Conservation (phyloP, 2,797 vertebrate genomes). For the Takifugu ocellatus region DNA sequence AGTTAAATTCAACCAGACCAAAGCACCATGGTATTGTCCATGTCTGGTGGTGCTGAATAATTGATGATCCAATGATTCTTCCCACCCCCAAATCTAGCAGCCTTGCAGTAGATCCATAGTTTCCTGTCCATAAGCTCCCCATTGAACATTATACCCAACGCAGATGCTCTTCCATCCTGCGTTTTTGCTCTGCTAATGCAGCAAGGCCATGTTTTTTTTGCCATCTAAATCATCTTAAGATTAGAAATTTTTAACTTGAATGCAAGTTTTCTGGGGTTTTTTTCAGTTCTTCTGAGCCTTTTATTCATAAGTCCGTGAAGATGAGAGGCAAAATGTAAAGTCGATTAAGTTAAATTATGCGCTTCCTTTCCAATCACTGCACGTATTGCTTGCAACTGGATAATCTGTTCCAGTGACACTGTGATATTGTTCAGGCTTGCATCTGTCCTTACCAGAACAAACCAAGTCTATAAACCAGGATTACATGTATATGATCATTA, state of each 20-base stretch:
- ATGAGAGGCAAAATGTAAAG: conserved; percentile 4
- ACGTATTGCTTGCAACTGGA: conserved; percentile 4
- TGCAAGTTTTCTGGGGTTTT: no score
- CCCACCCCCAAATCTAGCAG: conserved; percentile 18
- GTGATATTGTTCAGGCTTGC: conserved; percentile 4
- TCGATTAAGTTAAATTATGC: neutral
- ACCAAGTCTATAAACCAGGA: conserved; percentile 26
- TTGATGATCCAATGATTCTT: conserved; percentile 52
- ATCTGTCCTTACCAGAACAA: conserved; percentile 23
- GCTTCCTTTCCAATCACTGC: conserved; percentile 1
- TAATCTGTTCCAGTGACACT: conserved; percentile 4
- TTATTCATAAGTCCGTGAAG: neutral
- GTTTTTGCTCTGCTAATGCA: conserved; percentile 24
- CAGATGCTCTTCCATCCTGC: conserved; percentile 26
- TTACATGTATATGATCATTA: conserved; percentile 16
- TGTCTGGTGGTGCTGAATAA: conserved; percentile 65
- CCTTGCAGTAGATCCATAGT: conserved; percentile 43
- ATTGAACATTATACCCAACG: conserved; percentile 26
- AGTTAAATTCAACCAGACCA: neutral
- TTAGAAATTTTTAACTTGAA: no score
- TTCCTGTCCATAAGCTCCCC: conserved; percentile 46
- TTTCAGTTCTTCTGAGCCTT: neutral
- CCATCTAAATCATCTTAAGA: no score
- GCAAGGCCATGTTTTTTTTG: neutral
- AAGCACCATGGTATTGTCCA: conserved; percentile 43